These are phyloP conservation scores for Climacteris rufus DNA, from an alignment of 2,113 vertebrate genomes.

Conservation along the genomic window DNA sequence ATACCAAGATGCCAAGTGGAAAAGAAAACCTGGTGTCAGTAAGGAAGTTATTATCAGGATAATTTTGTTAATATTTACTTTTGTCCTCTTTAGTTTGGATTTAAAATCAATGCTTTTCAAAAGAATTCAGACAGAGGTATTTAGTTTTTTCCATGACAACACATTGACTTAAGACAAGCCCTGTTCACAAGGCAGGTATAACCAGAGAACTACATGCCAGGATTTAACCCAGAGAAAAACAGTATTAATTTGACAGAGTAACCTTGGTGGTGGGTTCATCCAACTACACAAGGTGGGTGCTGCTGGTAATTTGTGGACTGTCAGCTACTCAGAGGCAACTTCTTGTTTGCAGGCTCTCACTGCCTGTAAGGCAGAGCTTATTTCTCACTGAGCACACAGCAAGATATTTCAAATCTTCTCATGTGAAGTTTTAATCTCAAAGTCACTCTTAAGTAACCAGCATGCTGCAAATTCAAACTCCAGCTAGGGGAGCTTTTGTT, in stretches of 20 bases:
- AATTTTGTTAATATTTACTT: background rate
- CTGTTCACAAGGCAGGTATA: background rate
- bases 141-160: background rate
- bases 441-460: background rate
- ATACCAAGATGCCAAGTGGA: background rate
- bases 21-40: background rate
- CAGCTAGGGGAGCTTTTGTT: constrained; percentile 1
- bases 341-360: background rate
- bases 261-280: background rate
- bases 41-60: background rate
- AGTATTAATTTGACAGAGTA: background rate
- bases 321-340: background rate
- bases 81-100: background rate
- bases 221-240: background rate
- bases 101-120: background rate
- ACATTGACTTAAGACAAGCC: background rate
- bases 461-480: background rate
- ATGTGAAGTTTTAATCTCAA: background rate
- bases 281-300: background rate
- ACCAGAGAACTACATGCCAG: background rate
- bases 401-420: background rate
- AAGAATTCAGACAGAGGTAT: background rate
- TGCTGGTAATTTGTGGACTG: background rate
- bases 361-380: background rate
- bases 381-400: background rate